Conservation (phyloP, 1,140 invertebrate genomes). For the Holotrichia oblita region DNA sequence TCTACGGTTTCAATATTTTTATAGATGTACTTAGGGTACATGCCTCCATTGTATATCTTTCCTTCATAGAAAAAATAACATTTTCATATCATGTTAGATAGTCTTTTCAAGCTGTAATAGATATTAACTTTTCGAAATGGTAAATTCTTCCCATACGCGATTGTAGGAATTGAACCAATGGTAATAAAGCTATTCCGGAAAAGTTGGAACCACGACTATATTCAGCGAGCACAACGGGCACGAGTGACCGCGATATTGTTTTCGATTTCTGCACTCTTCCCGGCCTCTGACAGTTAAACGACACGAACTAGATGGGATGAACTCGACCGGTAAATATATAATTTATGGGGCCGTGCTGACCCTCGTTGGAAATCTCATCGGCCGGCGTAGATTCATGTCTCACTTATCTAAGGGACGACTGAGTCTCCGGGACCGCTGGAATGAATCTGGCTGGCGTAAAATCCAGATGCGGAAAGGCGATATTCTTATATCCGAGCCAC, state of each 20-base stretch:
- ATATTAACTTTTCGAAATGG: no score
- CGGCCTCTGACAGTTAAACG: slow-evolving; percentile 45
- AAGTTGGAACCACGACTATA: background rate
- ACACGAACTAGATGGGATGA: slow-evolving; percentile 51
- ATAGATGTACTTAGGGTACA: no score
- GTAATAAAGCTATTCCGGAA: no score
- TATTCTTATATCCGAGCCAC: slow-evolving; percentile 32
- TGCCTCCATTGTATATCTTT: no score
- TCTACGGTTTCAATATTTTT: no score
- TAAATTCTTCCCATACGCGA: no score
- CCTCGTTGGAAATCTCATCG: slow-evolving; percentile 50
- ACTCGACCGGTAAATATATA: slow-evolving; percentile 53
- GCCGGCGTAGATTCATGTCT: slow-evolving; percentile 51
- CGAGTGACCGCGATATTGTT: slow-evolving; percentile 35
- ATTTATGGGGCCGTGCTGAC: slow-evolving; percentile 49
- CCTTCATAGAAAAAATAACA: no score
- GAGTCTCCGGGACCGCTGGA: slow-evolving; percentile 41
- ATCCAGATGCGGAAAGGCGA: slow-evolving; percentile 34
- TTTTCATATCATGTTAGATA: no score
- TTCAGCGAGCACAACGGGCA: background rate
- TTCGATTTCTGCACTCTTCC: slow-evolving; percentile 42
- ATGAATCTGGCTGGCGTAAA: slow-evolving; percentile 46
- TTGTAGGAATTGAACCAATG: background rate
- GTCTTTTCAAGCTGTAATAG: no score
- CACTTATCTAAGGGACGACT: slow-evolving; percentile 46